Evolutionary conservation across 2,113 vertebrate species (phyloP), one percentile per base, ranked within the genome.

Genomic region (Caranx melampygus): DNA sequence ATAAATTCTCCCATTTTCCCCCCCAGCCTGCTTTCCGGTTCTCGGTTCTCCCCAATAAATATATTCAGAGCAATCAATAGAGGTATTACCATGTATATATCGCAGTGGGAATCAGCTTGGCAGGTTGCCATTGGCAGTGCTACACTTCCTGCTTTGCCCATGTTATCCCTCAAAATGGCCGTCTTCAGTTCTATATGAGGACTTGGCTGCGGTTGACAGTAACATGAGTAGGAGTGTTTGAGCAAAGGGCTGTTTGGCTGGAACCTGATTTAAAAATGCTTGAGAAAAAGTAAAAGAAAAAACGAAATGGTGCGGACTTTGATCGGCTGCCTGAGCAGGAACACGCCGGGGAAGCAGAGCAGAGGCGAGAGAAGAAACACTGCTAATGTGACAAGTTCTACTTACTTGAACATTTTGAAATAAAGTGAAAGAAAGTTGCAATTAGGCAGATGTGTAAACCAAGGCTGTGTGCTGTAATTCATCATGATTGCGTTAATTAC

Each of bases 401-500:
- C 80, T 75, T 33, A 68, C 78, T 79, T 75, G 35, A 81, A 89
- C 59, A 51, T 58, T 58, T 75, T 49, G 75, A 73, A 77, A 86
- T 42, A 58, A 87, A 71, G 70, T 35, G 54, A 81, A 65, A 73
- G 67, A 73, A 90, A 89, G 84, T 90, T 88, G 87, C 88, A 94
- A 93, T 94, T 87, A 92, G 77, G 88, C 92, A 93, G 94, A 92
- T 90, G 93, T 90, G 90, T 87, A 87, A 88, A 89, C 65, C 62
- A 20, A 75, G 79, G 14, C 81, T 62, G 73, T 86, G 84, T 64
- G 78, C 75, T 63, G 86, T 87, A 91, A 94, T 94, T 91, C 91
- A 92, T 91, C 89, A 85, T 89, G 90, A 94, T 92, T 90, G 82
- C 83, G 79, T 91, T 92, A 94, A 94, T 95, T 93, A 87, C 78